Percentiles rank a stretch among this genome's conserved stretches.
Conservation (phyloP, 2,113 vertebrate species). For the Condylura cristata region DNA sequence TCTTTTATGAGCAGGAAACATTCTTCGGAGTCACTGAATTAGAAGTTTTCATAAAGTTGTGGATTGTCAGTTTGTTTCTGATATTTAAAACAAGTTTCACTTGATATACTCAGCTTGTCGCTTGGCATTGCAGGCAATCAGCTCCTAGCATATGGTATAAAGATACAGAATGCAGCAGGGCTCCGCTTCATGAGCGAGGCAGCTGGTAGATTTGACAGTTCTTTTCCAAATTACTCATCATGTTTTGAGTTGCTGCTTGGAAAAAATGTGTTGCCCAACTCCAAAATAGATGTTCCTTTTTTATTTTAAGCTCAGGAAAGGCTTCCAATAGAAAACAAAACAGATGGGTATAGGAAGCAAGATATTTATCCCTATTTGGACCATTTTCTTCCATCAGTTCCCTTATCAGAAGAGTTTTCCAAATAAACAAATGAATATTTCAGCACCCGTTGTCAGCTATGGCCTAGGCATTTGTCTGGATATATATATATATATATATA, state of each 20-base stretch:
- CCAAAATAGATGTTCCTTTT: conserved; percentile 84
- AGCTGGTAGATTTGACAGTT: conserved; percentile 83
- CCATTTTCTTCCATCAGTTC: conserved; percentile 70
- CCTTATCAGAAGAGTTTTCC: conserved; percentile 71
- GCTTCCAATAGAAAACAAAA: conserved; percentile 76
- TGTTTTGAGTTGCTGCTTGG: conserved; percentile 81
- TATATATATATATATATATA: too few species aligned
- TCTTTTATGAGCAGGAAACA: conserved; percentile 37
- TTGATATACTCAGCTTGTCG: conserved; percentile 50
- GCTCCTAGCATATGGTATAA: conserved; percentile 70
- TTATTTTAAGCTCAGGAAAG: conserved; percentile 83
- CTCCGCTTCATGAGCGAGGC: conserved; percentile 69
- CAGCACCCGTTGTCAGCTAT: background rate
- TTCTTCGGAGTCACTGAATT: background rate
- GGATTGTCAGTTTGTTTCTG: conserved; percentile 16
- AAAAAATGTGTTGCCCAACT: conserved; percentile 83
- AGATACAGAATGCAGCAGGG: conserved; percentile 55
- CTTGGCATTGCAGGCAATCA: conserved; percentile 53
- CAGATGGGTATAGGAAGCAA: conserved; percentile 81
- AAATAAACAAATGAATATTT: conserved; percentile 76
- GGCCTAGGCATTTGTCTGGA: too few species aligned
- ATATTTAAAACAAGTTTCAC: conserved; percentile 64
- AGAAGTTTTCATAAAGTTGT: background rate
- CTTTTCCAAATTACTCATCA: conserved; percentile 82
- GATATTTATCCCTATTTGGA: conserved; percentile 78